Percentiles rank a stretch among this genome's conserved stretches.
These are phyloP conservation scores for Steinernema carpocapsae DNA, from an alignment of 2,888 invertebrate species.

Conservation along the genomic window DNA sequence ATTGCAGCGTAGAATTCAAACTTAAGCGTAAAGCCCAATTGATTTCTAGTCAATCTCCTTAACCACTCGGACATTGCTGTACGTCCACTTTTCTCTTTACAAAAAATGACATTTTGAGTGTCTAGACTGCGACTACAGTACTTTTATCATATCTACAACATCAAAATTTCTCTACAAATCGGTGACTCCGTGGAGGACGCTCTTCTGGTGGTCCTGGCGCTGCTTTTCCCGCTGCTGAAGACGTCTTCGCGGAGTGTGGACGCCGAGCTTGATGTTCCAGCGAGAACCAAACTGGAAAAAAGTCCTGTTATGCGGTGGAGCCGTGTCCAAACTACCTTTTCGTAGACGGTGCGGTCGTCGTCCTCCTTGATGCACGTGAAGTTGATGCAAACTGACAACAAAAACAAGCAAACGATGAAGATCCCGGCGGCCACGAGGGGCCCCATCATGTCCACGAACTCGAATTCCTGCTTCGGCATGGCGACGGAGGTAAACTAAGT, in stretches of 20 bases:
- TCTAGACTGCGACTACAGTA: no score
- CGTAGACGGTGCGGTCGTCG: conserved; percentile 19
- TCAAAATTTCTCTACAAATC: conserved; percentile 25
- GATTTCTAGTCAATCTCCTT: no score
- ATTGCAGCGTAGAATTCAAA: no score
- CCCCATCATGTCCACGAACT: conserved; percentile 11
- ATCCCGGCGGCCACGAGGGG: conserved; percentile 20
- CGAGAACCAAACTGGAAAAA: conserved; percentile 1
- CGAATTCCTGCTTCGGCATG: conserved; percentile 15
- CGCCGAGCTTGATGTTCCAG: conserved; percentile 23
- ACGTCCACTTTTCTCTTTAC: no score
- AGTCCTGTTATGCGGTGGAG: neutral
- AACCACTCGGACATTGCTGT: no score
- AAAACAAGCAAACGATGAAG: conserved; percentile 9
- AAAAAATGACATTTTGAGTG: no score
- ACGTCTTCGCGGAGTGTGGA: conserved; percentile 19
- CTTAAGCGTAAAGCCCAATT: no score
- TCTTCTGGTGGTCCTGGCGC: conserved; percentile 18
- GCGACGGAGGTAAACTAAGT: neutral
- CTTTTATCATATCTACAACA: no score
- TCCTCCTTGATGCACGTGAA: conserved; percentile 23
- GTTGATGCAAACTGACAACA: conserved; percentile 13
- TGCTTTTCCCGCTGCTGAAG: conserved; percentile 4
- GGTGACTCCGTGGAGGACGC: conserved; percentile 26
- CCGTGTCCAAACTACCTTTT: neutral